Evolutionary conservation across 1,140 invertebrate genomes (phyloP).

Genomic region (Brachionus asplanchnoidis): DNA sequence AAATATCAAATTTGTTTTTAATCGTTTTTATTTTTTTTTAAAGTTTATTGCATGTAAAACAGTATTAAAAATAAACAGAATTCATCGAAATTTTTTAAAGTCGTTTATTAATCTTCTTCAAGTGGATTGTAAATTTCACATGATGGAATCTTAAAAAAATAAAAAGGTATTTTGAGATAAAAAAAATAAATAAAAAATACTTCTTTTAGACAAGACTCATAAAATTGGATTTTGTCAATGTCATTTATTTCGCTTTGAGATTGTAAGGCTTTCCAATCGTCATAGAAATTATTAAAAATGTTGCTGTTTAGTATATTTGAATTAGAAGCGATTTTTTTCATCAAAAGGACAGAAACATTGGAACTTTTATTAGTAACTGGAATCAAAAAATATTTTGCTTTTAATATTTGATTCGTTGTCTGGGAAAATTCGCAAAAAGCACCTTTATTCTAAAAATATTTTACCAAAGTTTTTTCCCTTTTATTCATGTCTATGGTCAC

Average conservation of each 20-base stretch:
- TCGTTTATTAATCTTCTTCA: background rate
- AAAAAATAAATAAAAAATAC: background rate
- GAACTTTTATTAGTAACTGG: background rate
- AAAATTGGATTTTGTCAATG: background rate
- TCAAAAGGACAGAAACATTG: background rate
- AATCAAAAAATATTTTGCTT: background rate
- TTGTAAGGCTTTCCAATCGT: background rate
- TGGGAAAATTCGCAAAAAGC: background rate
- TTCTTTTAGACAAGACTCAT: background rate
- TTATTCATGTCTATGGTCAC: too few species aligned
- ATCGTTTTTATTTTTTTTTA: background rate
- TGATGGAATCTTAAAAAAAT: background rate
- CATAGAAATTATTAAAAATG: background rate
- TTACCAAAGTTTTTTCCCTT: background rate
- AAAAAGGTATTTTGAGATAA: background rate
- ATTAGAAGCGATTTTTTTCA: constrained; percentile 13
- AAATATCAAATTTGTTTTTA: background rate
- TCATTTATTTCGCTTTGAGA: background rate
- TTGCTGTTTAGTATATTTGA: background rate
- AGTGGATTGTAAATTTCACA: background rate
- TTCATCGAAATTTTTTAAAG: background rate
- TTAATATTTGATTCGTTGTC: background rate
- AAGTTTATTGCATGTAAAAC: background rate
- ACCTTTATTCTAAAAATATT: background rate
- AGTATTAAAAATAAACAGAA: background rate